Evolutionary conservation across 2,113 vertebrate species (phyloP), one percentile per base, ranked within the genome.

Genomic region (Eudyptes chrysolophus): DNA sequence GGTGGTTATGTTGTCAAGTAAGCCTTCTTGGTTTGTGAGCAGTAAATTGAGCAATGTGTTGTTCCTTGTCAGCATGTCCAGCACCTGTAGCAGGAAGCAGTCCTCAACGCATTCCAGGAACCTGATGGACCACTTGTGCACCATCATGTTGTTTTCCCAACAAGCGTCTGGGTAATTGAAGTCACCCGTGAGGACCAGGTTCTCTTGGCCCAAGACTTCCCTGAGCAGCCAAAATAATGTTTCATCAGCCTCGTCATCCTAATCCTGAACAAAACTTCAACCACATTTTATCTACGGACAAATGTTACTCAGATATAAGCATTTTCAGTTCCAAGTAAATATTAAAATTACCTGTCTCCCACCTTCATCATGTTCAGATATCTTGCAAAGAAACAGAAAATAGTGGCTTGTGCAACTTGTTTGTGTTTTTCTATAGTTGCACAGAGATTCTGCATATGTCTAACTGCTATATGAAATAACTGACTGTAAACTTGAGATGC

Each of bases 31-130:
- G 38, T 46, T 80, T 64, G 26, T 14, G n/a, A 80, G 62, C 36
- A 21, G 38, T 21, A 69, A 87, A 68, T 46, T 2, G 1, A 74
- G 57, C 42, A 60, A 29, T 30, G 14, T 1, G 1, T 10, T 72
- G 27, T 10, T 87, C 32, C 84, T 40, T 89, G 48, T 54, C 38
- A 24, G 38, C 65, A 58, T 4, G 2, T 49, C 16, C 44, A 86
- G 38, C 42, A 60, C 36, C 42, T 64, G 18, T 4, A 60, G 40
- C 38, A 80, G 58, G 32, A 80, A 72, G 6, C 3, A 1, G 42
- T 17, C 60, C 36, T 85, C 61, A 70, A 4, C 0, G 0, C 1
- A 1, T 62, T 66, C 55, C 51, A 66, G 19, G 24, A 90, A 52
- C 26, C 15, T 79, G 70, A 75, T n/a, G 83, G 55, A 79, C 3